Conservation (phyloP, 2,888 invertebrate species). For the Lottia gigantea region DNA sequence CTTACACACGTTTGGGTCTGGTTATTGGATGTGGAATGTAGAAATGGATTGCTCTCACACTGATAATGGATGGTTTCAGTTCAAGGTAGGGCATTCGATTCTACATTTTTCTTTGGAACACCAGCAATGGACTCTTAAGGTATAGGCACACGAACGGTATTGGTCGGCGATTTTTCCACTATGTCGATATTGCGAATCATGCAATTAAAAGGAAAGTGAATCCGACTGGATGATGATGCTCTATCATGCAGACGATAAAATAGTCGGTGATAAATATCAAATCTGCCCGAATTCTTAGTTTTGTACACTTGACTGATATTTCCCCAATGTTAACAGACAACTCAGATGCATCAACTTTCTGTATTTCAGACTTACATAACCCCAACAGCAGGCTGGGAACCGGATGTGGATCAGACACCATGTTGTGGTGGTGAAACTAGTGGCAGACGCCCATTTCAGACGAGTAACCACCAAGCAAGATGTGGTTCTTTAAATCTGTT, state of each 20-base stretch:
- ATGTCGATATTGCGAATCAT: too few species aligned
- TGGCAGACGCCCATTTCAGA: constrained; percentile 11
- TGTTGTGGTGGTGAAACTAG: constrained; percentile 22
- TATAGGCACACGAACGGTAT: too few species aligned
- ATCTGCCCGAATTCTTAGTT: too few species aligned
- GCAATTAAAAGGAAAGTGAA: too few species aligned
- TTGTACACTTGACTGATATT: background rate
- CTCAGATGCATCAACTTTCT: background rate
- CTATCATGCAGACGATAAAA: too few species aligned
- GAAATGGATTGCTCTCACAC: constrained; percentile 66
- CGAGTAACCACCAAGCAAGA: constrained; percentile 36
- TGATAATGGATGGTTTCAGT: constrained; percentile 66
- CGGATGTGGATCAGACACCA: constrained; percentile 53
- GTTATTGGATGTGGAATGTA: constrained; percentile 67
- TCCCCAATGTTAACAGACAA: background rate
- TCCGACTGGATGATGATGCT: too few species aligned
- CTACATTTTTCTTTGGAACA: too few species aligned
- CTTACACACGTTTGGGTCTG: constrained; percentile 54
- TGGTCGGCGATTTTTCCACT: too few species aligned
- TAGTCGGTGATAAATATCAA: too few species aligned
- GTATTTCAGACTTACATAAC: constrained; percentile 37
- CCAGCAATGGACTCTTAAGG: too few species aligned
- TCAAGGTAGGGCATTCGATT: constrained; percentile 48
- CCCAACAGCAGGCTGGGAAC: constrained; percentile 57
- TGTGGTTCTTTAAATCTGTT: constrained; percentile 39